Conservation (phyloP, 2,888 invertebrate genomes). For the Ochropacha duplaris region DNA sequence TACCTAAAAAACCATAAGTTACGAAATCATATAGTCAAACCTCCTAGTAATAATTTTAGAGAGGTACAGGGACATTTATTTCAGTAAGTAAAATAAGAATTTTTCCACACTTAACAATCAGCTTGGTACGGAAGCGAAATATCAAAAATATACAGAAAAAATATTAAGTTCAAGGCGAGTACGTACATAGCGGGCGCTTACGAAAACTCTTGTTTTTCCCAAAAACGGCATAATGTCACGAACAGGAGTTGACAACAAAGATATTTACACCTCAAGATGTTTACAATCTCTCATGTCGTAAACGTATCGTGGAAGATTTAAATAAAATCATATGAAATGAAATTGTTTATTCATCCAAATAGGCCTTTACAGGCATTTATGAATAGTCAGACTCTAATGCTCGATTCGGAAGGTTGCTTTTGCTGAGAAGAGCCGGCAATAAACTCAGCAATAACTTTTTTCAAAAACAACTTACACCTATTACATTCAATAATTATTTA, state of each 20-base stretch:
- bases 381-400: too few species aligned
- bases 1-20: too few species aligned
- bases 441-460: too few species aligned
- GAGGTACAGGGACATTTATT: too few species aligned
- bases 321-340: neutral
- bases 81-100: neutral
- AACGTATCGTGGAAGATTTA: neutral
- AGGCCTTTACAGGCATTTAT: too few species aligned
- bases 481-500: too few species aligned
- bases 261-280: slow-evolving; percentile 29
- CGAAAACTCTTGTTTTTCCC: slow-evolving; percentile 64
- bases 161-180: slow-evolving; percentile 59
- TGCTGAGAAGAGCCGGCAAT: too few species aligned
- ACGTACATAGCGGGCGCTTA: slow-evolving; percentile 23
- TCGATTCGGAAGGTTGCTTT: too few species aligned
- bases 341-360: too few species aligned
- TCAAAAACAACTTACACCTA: too few species aligned
- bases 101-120: neutral
- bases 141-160: slow-evolving; percentile 29
- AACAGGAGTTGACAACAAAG: slow-evolving; percentile 33
- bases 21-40: too few species aligned
- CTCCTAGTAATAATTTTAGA: too few species aligned
- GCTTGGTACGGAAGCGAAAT: slow-evolving; percentile 22
- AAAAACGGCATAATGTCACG: slow-evolving; percentile 74
- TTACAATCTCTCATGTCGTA: slow-evolving; percentile 5